Evolutionary conservation across 2,797 vertebrate species (phyloP).

Genomic region (Molossus alvarezi): DNA sequence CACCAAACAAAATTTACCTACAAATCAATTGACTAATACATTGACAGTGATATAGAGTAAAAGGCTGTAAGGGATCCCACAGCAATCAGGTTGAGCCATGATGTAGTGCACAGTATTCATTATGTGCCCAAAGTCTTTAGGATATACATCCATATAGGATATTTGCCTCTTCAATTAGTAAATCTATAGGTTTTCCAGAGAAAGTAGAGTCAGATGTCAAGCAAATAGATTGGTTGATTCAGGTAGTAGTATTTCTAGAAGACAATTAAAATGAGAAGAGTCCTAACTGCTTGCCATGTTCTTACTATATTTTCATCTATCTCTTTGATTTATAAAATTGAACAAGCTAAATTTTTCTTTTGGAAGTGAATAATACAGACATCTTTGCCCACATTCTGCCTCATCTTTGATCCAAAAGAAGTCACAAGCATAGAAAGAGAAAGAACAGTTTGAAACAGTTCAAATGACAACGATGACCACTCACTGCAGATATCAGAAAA

Average conservation of each 20-base stretch:
- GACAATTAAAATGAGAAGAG: background rate
- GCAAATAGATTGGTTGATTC: background rate
- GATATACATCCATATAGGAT: background rate
- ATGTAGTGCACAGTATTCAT: background rate
- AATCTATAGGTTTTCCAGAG: background rate
- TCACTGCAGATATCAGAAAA: slow-evolving; percentile 4
- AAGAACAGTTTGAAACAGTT: background rate
- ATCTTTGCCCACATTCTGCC: background rate
- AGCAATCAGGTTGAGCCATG: background rate
- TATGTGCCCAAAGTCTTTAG: background rate
- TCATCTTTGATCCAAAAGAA: slow-evolving; percentile 46
- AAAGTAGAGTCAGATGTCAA: slow-evolving; percentile 27
- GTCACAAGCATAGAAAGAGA: background rate
- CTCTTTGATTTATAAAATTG: slow-evolving; percentile 55
- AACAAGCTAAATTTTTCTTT: slow-evolving; percentile 5
- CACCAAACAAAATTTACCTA: slow-evolving; percentile 5
- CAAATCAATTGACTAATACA: background rate
- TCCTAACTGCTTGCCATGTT: background rate
- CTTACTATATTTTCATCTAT: slow-evolving; percentile 40
- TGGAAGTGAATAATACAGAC: slow-evolving; percentile 12
- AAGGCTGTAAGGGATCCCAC: slow-evolving; percentile 6
- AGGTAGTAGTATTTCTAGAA: slow-evolving; percentile 18
- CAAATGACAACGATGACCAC: background rate
- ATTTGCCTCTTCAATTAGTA: slow-evolving; percentile 23
- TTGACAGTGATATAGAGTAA: background rate